Evolutionary conservation across 1,140 invertebrate genomes (phyloP).

Genomic region (Periplaneta americana): DNA sequence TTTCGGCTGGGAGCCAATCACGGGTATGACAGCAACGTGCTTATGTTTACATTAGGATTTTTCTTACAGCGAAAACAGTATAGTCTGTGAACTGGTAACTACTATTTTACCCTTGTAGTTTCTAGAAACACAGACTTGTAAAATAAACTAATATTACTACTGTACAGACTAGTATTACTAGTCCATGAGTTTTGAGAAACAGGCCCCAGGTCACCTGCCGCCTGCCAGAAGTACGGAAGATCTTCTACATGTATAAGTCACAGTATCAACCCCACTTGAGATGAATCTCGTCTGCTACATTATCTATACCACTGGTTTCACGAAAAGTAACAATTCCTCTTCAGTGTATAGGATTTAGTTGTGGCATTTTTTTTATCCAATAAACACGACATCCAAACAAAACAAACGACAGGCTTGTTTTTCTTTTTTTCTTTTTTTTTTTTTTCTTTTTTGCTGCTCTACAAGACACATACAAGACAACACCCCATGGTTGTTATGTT

Average conservation of each 20-base stretch:
- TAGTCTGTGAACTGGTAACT: no score
- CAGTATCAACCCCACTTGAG: not conserved
- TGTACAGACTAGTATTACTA: no score
- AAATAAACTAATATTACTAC: no score
- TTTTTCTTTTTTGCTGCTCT: constrained; percentile 6
- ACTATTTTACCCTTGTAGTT: no score
- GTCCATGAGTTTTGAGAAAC: no score
- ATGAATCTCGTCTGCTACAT: not conserved
- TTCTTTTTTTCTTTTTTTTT: not conserved
- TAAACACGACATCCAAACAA: constrained; percentile 15
- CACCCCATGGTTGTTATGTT: constrained; percentile 14
- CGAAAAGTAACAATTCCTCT: not conserved
- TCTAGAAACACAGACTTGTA: no score
- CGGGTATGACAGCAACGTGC: no score
- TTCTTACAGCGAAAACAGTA: no score
- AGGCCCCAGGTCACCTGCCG: not conserved
- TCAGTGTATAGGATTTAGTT: not conserved
- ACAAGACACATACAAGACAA: constrained; percentile 12
- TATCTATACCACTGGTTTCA: not conserved
- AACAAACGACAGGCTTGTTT: constrained; percentile 14
- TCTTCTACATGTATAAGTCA: not conserved
- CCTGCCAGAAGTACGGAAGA: not conserved
- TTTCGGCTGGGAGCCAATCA: no score
- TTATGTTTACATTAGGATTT: no score
- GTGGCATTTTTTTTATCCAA: constrained; percentile 6